These are phyloP conservation scores for Allacma fusca DNA, from an alignment of 2,888 invertebrate species.

Conservation along the genomic window DNA sequence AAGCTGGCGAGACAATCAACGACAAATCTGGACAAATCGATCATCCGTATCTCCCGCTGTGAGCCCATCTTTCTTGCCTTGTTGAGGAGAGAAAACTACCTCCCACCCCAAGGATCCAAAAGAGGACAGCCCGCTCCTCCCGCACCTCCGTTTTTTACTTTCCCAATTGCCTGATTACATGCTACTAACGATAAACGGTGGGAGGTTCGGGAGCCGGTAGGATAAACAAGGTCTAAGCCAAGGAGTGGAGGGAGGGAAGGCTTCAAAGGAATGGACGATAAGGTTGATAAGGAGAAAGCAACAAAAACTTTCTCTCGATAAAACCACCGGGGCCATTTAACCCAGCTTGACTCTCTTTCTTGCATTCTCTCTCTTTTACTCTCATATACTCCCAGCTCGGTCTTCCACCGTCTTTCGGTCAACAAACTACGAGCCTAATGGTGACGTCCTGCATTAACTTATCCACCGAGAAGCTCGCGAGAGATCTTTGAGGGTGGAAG, in stretches of 20 bases:
- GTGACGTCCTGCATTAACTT: too few species aligned
- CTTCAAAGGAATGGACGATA: neutral
- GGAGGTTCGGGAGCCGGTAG: neutral
- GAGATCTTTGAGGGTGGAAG: too few species aligned
- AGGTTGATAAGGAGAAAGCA: conserved; percentile 8
- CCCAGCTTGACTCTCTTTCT: conserved; percentile 4
- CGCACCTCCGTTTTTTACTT: conserved; percentile 7
- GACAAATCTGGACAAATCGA: conserved; percentile 58
- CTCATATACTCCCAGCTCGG: neutral
- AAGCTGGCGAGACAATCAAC: conserved; percentile 38
- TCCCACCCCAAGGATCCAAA: conserved; percentile 41
- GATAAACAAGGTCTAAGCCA: neutral
- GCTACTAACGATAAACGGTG: conserved; percentile 11
- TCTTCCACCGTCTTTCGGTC: neutral
- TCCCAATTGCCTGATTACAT: conserved; percentile 12
- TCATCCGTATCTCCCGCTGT: conserved; percentile 55
- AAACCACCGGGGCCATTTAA: conserved; percentile 11
- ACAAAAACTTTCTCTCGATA: conserved; percentile 9
- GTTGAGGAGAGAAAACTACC: conserved; percentile 28
- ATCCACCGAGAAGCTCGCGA: too few species aligned
- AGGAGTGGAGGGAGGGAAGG: neutral
- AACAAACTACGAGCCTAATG: neutral
- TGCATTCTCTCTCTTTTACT: neutral
- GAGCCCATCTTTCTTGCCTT: conserved; percentile 36
- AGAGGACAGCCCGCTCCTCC: conserved; percentile 35